Conservation (phyloP, 2,797 vertebrate genomes). For the Anniella stebbinsi region DNA sequence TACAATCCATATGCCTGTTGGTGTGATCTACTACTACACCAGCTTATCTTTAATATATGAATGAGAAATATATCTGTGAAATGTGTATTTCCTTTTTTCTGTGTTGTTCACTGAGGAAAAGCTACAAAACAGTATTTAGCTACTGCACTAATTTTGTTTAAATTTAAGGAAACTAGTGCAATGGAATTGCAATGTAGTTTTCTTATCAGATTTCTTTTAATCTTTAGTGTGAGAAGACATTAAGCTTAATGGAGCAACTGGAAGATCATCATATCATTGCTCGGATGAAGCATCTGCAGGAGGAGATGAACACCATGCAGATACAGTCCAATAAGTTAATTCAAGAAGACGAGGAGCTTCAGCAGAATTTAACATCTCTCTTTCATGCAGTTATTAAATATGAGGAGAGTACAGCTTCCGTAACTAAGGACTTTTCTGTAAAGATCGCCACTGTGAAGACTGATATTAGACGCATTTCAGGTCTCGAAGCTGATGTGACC, state of each 20-base stretch:
- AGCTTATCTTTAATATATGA: background rate
- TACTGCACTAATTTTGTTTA: background rate
- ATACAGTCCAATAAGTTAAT: conserved; percentile 79
- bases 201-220: conserved; percentile 61
- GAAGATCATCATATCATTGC: conserved; percentile 76
- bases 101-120: background rate
- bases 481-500: conserved; percentile 86
- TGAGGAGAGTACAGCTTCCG: conserved; percentile 81
- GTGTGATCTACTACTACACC: background rate
- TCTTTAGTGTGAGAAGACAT: conserved; percentile 85
- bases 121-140: background rate
- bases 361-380: conserved; percentile 82
- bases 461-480: conserved; percentile 92
- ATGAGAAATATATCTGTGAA: background rate
- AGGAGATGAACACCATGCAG: conserved; percentile 82
- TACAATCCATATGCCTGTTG: background rate
- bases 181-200: conserved; percentile 37
- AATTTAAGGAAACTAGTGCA: conserved; percentile 4
- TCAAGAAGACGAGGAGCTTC: conserved; percentile 80
- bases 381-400: conserved; percentile 80
- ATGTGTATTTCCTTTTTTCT: background rate
- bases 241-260: conserved; percentile 79
- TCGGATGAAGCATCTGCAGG: conserved; percentile 82
- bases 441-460: conserved; percentile 90
- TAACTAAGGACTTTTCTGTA: conserved; percentile 81